These are phyloP conservation scores for Falcaria lacertinaria DNA, from an alignment of 2,888 invertebrate genomes.

Conservation along the genomic window DNA sequence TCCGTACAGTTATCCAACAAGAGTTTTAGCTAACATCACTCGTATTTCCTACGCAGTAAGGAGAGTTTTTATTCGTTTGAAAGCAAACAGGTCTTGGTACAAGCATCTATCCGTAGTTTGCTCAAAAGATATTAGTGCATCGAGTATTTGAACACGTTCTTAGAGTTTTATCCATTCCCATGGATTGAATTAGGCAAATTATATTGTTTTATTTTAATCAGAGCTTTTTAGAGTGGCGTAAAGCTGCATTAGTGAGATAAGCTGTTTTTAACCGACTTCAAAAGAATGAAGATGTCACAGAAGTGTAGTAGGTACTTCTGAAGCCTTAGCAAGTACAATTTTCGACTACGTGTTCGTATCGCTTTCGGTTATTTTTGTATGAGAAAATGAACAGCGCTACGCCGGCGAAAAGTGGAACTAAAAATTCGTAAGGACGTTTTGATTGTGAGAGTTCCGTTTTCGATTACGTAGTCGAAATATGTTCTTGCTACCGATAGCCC, in stretches of 20 bases:
- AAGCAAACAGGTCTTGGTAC: constrained; percentile 23
- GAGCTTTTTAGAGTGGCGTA: constrained; percentile 5
- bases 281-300: too few relatives aligned
- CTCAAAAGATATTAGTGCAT: constrained; percentile 61
- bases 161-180: constrained; percentile 54
- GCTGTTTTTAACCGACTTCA: too few relatives aligned
- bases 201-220: constrained; percentile 45
- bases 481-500: too few relatives aligned
- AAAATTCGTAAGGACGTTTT: too few relatives aligned
- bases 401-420: too few relatives aligned
- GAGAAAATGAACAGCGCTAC: too few relatives aligned
- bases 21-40: background rate
- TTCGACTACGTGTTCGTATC: too few relatives aligned
- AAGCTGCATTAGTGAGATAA: background rate
- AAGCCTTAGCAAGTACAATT: too few relatives aligned
- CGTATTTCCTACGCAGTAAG: constrained; percentile 6
- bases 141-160: constrained; percentile 57
- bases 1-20: background rate
- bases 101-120: constrained; percentile 49
- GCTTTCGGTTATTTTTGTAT: too few relatives aligned
- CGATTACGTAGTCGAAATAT: too few relatives aligned
- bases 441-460: too few relatives aligned
- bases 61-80: background rate
- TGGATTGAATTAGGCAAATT: constrained; percentile 50
- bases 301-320: too few relatives aligned